Evolutionary conservation across 2,888 invertebrate species (phyloP), one percentile per base, ranked within the genome.

Genomic region (Lasioglossum zephyrum): DNA sequence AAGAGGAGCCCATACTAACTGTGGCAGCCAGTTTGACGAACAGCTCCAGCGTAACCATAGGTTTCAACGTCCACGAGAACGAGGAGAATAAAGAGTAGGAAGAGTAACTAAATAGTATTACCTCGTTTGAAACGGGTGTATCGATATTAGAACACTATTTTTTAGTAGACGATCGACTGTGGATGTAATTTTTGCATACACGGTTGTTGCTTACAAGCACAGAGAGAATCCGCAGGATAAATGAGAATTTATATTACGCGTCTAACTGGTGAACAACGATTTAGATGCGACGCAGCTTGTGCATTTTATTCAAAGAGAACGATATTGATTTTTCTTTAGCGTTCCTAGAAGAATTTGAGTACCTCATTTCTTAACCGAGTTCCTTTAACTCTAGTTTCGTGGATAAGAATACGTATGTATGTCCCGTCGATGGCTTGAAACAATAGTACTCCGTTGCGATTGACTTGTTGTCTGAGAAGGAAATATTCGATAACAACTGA

Each of bases 1-100:
- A 92, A 18, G 89, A 92, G 44, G 89, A 92, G 44, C 95, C 95
- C 9, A 86, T 93, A 53, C 82, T 95, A 22, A 95, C 95, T 0
- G 80, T 94, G 9, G 95, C 95, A 5, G 87, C 91, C 44, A 94
- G 92, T 85, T 87, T 95, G 36, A 93, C 91, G 49, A 92, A 92
- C 75, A 91, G 83, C 63, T 89, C 93, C 2, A 92, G 91, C 66
- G 86, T 94, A 16, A 94, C 92, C 11, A 81, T 94, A 75, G 94
- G 94, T n/a, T 94, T 94, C 77, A 89, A 94, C 49, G 89, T 94
- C 47, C 88, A 92, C 72, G 88, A 91, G n/a, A 53, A 2, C 22
- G 22, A 53, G n/a, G 85, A 93, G 9, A 89, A 91, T 36, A 85
- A 87, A 53, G 85, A 93, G 8, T 89, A 91, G 39, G 85, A 86